phyloP scores from a whole-genome alignment of 2,797 vertebrate genomes.

The Nannoperca australis region DNA sequence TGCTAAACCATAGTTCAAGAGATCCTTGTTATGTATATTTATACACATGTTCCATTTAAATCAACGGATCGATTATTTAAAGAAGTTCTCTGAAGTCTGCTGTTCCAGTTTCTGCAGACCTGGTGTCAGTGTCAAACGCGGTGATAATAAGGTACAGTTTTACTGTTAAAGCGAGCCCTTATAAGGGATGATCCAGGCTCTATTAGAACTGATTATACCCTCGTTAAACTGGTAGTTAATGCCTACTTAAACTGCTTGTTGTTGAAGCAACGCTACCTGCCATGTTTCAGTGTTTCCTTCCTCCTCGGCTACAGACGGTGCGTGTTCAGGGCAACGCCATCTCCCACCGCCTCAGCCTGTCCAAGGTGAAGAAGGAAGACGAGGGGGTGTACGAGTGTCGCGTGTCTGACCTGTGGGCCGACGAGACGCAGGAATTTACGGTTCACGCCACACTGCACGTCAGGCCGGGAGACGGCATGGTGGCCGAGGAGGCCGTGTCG shows the following conservation, averaged over 20 bases:
- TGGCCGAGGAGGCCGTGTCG: conserved; percentile 93
- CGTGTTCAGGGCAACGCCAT: conserved; percentile 95
- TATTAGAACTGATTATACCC: conserved; percentile 5
- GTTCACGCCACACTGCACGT: conserved; percentile 90
- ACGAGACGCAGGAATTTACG: conserved; percentile 91
- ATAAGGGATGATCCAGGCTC: conserved; percentile 24
- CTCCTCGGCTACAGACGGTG: conserved; percentile 86
- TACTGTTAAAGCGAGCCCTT: conserved; percentile 22
- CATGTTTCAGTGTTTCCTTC: conserved; percentile 5
- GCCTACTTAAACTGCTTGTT: conserved; percentile 1
- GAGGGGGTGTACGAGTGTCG: conserved; percentile 95
- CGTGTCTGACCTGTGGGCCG: conserved; percentile 92
- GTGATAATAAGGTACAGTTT: conserved; percentile 6
- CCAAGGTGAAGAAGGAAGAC: conserved; percentile 90
- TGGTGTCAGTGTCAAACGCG: background rate
- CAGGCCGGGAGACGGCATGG: conserved; percentile 87
- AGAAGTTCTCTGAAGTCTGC: background rate
- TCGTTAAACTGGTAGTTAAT: conserved; percentile 27
- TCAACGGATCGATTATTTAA: background rate
- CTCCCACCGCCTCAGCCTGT: conserved; percentile 93
- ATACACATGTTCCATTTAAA: background rate
- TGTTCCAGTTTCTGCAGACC: background rate
- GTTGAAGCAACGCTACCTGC: background rate
- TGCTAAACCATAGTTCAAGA: background rate
- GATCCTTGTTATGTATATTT: background rate